phyloP scores from a whole-genome alignment of 2,113 vertebrate species.

The Oenanthe melanoleuca region DNA sequence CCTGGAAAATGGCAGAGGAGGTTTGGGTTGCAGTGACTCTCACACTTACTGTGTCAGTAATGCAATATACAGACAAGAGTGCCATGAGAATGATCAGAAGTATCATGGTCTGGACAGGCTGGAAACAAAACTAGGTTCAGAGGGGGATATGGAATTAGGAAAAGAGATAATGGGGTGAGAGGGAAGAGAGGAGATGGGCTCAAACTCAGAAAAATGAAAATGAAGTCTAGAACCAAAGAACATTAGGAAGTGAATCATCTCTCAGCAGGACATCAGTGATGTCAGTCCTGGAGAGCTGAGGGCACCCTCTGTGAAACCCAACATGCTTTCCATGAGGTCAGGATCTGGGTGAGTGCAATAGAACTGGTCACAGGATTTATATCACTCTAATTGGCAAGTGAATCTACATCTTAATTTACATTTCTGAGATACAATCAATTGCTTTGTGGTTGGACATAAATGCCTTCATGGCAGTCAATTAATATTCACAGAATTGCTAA shows the following conservation, averaged over 20 bases:
- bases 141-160: background rate
- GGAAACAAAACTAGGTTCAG: background rate
- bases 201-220: background rate
- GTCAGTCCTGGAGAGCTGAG: background rate
- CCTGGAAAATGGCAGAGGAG: background rate
- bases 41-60: background rate
- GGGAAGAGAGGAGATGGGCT: background rate
- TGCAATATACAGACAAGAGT: background rate
- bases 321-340: background rate
- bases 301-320: background rate
- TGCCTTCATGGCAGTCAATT: background rate
- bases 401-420: background rate
- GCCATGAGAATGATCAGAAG: background rate
- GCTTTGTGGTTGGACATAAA: background rate
- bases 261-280: background rate
- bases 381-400: background rate
- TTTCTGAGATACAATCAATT: background rate
- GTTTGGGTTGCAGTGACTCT: background rate
- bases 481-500: background rate
- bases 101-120: background rate
- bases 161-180: background rate
- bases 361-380: background rate
- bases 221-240: background rate
- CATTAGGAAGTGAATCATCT: background rate
- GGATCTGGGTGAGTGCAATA: rapidly evolving